Evolutionary conservation across 1,140 invertebrate genomes (phyloP).

Genomic region (Lasioglossum albipes): DNA sequence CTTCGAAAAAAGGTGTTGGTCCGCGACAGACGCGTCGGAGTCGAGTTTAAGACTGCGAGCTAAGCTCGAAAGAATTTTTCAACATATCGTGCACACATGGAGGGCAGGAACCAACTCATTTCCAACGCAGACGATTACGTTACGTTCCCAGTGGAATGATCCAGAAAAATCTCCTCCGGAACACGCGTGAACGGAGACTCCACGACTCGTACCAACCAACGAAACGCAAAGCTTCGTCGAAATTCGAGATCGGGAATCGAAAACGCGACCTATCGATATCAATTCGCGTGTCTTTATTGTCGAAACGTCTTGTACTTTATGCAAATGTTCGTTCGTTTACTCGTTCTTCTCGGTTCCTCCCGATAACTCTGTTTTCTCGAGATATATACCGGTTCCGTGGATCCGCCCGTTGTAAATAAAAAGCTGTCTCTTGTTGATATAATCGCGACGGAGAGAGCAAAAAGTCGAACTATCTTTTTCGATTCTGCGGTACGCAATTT

Average conservation of each 20-base stretch:
- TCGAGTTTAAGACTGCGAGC: not conserved
- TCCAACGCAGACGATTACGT: not conserved
- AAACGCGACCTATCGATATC: not conserved
- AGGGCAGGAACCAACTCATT: constrained; percentile 1
- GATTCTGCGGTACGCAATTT: too few species aligned
- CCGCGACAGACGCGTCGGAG: not conserved
- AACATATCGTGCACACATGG: constrained; percentile 29
- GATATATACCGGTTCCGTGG: not conserved
- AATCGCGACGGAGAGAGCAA: not conserved
- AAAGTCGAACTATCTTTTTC: too few species aligned
- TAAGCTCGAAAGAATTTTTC: not conserved
- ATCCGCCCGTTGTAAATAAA: not conserved
- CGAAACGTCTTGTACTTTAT: not conserved
- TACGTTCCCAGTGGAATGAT: not conserved
- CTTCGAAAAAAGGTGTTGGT: not conserved
- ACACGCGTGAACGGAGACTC: too few species aligned
- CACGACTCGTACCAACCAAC: too few species aligned
- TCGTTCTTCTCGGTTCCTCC: not conserved
- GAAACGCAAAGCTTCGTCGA: too few species aligned
- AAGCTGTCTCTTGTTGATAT: not conserved
- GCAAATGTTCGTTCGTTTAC: too few species aligned
- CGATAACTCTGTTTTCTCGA: constrained; percentile 6
- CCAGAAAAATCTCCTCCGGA: too few species aligned
- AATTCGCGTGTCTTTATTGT: not conserved
- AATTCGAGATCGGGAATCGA: not conserved